A percentile compares a stretch with the other conserved stretches of the same genome.
phyloP scores from a whole-genome alignment of 2,888 invertebrate species.

The Pristionchus maxplancki region DNA sequence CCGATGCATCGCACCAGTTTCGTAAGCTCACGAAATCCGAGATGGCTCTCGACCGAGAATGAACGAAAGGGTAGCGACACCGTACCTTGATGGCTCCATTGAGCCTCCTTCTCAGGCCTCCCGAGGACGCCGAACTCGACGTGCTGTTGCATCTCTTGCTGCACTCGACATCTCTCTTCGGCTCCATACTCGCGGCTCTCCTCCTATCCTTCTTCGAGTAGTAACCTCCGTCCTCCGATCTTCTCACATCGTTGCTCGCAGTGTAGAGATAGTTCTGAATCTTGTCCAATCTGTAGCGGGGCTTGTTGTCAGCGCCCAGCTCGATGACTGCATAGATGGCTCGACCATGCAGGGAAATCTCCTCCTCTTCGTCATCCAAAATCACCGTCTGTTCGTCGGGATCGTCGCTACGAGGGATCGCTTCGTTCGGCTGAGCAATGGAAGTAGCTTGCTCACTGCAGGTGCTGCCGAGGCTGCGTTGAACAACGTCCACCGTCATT shows the following conservation, averaged over 20 bases:
- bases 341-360: not conserved
- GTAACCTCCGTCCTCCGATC: not conserved
- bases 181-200: not conserved
- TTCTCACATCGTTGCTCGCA: not conserved
- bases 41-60: too few species aligned
- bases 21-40: not conserved
- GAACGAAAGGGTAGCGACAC: not conserved
- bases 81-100: conserved; percentile 18
- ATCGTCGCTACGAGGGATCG: not conserved
- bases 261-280: not conserved
- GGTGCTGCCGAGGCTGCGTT: not conserved
- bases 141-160: not conserved
- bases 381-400: not conserved
- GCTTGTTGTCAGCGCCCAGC: not conserved
- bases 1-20: not conserved
- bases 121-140: not conserved
- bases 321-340: not conserved
- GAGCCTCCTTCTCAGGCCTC: conserved; percentile 26
- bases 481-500: not conserved
- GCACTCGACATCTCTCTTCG: not conserved
- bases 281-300: not conserved
- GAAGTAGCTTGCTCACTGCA: not conserved
- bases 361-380: not conserved
- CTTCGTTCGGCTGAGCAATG: not conserved
- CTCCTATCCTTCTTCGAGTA: not conserved